A percentile compares a stretch with the other conserved stretches of the same genome.
Evolutionary conservation across 2,113 vertebrate species (phyloP).

Genomic region (Ariopsis seemanni): DNA sequence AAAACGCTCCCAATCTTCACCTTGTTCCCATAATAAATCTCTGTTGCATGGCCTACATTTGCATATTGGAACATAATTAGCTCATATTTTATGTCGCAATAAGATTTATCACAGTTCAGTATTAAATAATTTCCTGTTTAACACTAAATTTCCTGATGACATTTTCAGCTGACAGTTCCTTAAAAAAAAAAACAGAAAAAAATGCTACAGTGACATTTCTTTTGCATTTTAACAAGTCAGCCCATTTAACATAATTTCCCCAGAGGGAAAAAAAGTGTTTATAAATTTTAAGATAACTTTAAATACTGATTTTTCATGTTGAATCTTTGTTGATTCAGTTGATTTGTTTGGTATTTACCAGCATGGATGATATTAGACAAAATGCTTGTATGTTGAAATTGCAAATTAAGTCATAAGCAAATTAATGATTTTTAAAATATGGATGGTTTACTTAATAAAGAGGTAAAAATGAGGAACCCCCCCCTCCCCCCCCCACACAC

Average conservation of each 20-base stretch:
- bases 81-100: background rate
- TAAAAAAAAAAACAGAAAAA: background rate
- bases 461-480: background rate
- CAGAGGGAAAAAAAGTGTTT: background rate
- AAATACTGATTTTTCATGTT: background rate
- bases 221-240: background rate
- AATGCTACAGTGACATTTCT: background rate
- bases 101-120: background rate
- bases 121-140: background rate
- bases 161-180: background rate
- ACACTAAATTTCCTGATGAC: background rate
- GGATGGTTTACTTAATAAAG: background rate
- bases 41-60: background rate
- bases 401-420: background rate
- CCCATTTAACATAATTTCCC: background rate
- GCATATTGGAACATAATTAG: background rate
- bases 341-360: background rate
- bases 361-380: background rate
- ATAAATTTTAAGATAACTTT: background rate
- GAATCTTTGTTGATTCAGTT: background rate
- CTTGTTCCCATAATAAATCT: background rate
- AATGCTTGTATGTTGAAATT: background rate
- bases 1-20: background rate
- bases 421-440: background rate
- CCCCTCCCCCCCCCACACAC: background rate